Evolutionary conservation across 1,140 invertebrate species (phyloP).

Genomic region (Myzus persicae): DNA sequence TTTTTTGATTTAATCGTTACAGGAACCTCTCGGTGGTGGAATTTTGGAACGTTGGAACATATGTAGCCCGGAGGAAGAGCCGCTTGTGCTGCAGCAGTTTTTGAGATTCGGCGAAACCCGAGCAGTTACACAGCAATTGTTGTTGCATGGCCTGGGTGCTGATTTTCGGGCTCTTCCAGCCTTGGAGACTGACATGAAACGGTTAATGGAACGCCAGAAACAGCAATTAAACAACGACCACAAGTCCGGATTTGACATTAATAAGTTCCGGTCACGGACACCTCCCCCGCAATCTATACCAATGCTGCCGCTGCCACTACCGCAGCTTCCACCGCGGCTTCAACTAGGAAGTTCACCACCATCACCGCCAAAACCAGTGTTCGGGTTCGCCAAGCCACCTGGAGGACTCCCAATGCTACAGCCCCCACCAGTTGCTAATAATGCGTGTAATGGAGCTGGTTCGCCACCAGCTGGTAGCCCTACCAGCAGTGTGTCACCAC

Average conservation of each 20-base stretch:
- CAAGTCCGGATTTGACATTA: conserved; percentile 8
- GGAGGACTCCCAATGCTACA: conserved; percentile 66
- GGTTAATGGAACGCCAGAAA: conserved; percentile 54
- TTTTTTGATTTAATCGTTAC: conserved; percentile 62
- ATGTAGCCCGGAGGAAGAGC: conserved; percentile 83
- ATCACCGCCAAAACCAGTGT: conserved; percentile 61
- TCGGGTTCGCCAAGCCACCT: conserved; percentile 65
- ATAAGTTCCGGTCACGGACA: conserved; percentile 51
- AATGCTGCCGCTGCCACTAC: conserved; percentile 52
- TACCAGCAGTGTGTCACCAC: conserved; percentile 73
- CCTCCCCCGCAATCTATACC: conserved; percentile 56
- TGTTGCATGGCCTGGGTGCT: conserved; percentile 66
- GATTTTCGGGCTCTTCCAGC: conserved; percentile 63
- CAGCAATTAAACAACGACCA: conserved; percentile 41
- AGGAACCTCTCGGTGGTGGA: conserved; percentile 75
- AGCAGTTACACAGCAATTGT: conserved; percentile 80
- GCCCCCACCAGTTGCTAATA: conserved; percentile 78
- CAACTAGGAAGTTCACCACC: conserved; percentile 13
- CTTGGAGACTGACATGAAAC: conserved; percentile 69
- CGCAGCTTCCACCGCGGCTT: neutral
- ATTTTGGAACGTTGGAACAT: conserved; percentile 84
- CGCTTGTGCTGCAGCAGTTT: conserved; percentile 85
- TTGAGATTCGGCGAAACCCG: conserved; percentile 84
- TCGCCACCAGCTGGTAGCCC: conserved; percentile 64
- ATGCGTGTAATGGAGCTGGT: conserved; percentile 24